These are phyloP conservation scores for Platalea minor DNA, from an alignment of 2,797 vertebrate species.

Conservation along the genomic window DNA sequence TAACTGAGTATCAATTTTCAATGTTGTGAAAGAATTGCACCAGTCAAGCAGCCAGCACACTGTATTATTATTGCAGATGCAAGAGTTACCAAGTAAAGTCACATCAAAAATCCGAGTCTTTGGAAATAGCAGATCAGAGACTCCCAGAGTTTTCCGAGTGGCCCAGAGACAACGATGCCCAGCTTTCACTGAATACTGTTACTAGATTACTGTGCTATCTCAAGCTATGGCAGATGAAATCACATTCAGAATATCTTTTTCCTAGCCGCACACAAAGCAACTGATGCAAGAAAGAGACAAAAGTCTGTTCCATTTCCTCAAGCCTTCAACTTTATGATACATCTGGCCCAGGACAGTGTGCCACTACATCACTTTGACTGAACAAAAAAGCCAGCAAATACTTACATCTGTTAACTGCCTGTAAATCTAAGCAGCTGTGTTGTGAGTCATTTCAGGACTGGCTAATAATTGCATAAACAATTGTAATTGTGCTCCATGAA, in stretches of 20 bases:
- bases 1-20: background rate
- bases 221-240: constrained; percentile 15
- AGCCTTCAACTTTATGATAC: background rate
- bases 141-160: background rate
- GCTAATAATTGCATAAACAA: constrained; percentile 57
- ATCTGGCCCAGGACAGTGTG: constrained; percentile 25
- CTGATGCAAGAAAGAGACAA: background rate
- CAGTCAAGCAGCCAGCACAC: background rate
- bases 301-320: constrained; percentile 3
- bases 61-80: background rate
- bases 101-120: background rate
- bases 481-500: constrained; percentile 34
- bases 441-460: constrained; percentile 62
- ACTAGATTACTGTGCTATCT: background rate
- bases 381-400: constrained; percentile 51
- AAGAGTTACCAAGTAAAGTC: background rate
- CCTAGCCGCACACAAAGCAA: background rate
- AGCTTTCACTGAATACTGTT: background rate
- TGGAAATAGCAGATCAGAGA: background rate
- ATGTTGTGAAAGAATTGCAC: background rate
- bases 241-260: background rate
- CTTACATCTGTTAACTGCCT: constrained; percentile 60
- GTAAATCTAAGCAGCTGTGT: constrained; percentile 67
- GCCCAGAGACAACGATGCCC: background rate
- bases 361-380: constrained; percentile 34